Evolutionary conservation across 2,888 invertebrate species (phyloP).

Genomic region (Phlogophora meticulosa): DNA sequence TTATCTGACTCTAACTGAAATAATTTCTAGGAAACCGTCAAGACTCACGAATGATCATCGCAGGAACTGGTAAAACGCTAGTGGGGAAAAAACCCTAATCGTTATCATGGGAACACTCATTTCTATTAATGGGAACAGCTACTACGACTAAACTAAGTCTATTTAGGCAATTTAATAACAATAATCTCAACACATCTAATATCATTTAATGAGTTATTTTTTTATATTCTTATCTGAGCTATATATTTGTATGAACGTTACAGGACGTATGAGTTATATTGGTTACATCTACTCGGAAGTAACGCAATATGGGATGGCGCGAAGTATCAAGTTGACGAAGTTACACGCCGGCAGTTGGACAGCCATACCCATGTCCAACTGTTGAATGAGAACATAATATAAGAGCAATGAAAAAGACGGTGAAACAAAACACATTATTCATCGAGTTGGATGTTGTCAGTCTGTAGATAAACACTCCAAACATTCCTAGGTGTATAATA

Average conservation of each 20-base stretch:
- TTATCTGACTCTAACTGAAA: constrained; percentile 29
- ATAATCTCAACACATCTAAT: constrained; percentile 26
- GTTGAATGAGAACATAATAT: constrained; percentile 52
- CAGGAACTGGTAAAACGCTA: background rate
- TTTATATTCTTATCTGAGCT: constrained; percentile 13
- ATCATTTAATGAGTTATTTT: constrained; percentile 12
- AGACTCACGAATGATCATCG: background rate
- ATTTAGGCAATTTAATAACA: constrained; percentile 43
- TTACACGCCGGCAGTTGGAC: constrained; percentile 80
- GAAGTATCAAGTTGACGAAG: constrained; percentile 84
- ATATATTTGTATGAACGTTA: constrained; percentile 66
- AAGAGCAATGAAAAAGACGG: background rate
- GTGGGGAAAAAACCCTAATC: constrained; percentile 8
- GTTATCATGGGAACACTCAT: constrained; percentile 46
- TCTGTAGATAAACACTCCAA: background rate
- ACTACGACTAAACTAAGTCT: constrained; percentile 37
- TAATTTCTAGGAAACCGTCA: constrained; percentile 32
- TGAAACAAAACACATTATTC: background rate
- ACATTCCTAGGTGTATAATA: too few relatives aligned
- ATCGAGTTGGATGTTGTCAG: background rate
- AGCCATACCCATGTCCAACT: constrained; percentile 79
- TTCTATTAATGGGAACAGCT: constrained; percentile 44
- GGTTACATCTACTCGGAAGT: constrained; percentile 73
- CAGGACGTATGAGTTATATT: constrained; percentile 55
- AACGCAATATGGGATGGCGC: constrained; percentile 86